Evolutionary conservation across 2,888 invertebrate genomes (phyloP), one percentile per base, ranked within the genome.

Genomic region (Labia minor): DNA sequence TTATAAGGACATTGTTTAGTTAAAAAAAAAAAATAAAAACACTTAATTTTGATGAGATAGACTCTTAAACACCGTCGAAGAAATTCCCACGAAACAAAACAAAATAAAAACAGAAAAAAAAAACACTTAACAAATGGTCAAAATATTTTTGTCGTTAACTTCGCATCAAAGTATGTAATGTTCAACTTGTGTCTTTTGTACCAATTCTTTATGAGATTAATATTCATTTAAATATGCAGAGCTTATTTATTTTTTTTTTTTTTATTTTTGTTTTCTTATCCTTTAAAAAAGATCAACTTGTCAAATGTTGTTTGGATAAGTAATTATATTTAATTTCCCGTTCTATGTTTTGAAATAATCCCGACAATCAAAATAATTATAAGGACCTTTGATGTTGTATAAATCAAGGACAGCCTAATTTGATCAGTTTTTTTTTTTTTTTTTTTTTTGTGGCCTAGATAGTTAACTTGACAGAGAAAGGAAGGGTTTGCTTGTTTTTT

Each of bases 381-480:
- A 49, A n/a, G 49, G 49, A 49, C 26, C 8, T 26, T 26, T 26
- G 26, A 26, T 26, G 49, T 49, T 49, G 49, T 49, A 4, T 49
- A 49, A 49, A 10, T 16, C 49, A 49, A 49, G 49, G 49, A 4
- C 49, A 49, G 16, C 49, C 49, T 49, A 49, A 49, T 49, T 49
- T 16, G 49, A 49, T 49, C 49, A 8, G 49, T 49, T 49, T 49
- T 33, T 33, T 33, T 33, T 33, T 33, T 33, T 33, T 33, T 33
- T 33, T 33, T 33, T 33, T 33, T 33, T 49, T 49, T 49, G 49
- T 49, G 49, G 49, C 49, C 49, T 14, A 49, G 49, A 8, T 49
- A 49, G 49, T 49, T 49, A 49, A 49, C 49, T 49, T 49, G 49
- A 49, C 49, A 49, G 49, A 49, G 49, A 49, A n/a, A 16, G 49